A percentile compares a stretch with the other conserved stretches of the same genome.
Evolutionary conservation across 2,113 vertebrate genomes (phyloP).

Genomic region (Sinocyclocheilus rhinocerous): DNA sequence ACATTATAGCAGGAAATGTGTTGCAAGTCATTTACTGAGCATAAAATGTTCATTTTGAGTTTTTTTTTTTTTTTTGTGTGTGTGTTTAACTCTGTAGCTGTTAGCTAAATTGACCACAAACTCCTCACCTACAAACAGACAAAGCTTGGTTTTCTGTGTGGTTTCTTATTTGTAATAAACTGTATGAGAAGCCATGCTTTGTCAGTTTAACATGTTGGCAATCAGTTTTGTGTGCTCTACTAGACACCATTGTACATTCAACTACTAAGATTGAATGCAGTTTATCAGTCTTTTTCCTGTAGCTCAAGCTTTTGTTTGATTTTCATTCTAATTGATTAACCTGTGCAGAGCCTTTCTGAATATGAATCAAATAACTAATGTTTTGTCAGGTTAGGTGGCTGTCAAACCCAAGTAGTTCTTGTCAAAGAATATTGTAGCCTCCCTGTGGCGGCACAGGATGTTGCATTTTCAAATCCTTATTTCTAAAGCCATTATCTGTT

Average conservation of each 20-base stretch:
- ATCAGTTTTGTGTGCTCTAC: not conserved
- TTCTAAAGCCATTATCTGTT: not conserved
- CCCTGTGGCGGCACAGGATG: not conserved
- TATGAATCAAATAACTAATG: not conserved
- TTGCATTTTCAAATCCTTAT: not conserved
- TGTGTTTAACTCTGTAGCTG: not conserved
- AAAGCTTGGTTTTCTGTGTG: not conserved
- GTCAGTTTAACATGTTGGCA: not conserved
- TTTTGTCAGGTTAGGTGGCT: not conserved
- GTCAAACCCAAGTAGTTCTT: not conserved
- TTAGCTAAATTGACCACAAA: not conserved
- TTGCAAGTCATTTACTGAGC: not conserved
- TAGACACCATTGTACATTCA: not conserved
- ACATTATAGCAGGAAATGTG: not conserved
- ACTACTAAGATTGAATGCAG: not conserved
- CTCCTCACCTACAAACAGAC: not conserved
- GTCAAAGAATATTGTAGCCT: not conserved
- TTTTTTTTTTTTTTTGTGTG: not conserved
- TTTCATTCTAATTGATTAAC: not conserved
- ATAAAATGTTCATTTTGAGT: not conserved
- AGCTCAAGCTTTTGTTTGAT: not conserved
- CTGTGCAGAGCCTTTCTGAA: not conserved
- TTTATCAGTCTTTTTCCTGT: not conserved
- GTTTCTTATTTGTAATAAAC: not conserved
- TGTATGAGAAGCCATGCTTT: not conserved